phyloP scores from a whole-genome alignment of 2,113 vertebrate species.

The Numenius arquata region DNA sequence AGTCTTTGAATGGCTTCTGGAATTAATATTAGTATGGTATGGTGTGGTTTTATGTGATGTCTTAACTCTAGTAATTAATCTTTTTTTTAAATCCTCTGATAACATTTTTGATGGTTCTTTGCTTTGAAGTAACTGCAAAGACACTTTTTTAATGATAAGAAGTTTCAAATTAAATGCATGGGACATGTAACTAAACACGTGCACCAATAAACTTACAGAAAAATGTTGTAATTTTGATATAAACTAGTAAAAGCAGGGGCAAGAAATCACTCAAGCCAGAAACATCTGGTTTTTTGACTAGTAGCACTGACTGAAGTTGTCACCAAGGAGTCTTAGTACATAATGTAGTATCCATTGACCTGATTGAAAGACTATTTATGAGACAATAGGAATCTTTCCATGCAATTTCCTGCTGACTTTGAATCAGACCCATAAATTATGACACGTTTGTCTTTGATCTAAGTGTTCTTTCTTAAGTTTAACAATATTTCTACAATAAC shows the following conservation, averaged over 20 bases:
- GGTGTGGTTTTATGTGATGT: background rate
- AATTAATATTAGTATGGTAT: background rate
- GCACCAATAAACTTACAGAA: background rate
- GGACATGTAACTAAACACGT: background rate
- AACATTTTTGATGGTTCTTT: background rate
- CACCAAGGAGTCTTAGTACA: background rate
- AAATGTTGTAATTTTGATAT: background rate
- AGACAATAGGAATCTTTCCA: background rate
- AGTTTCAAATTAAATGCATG: background rate
- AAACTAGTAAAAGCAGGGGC: background rate
- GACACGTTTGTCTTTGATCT: background rate
- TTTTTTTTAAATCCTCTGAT: slow-evolving; percentile 9
- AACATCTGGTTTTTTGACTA: background rate
- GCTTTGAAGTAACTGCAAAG: background rate
- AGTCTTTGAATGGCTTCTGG: background rate
- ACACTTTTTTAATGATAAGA: background rate
- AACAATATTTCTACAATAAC: background rate
- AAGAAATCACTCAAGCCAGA: background rate
- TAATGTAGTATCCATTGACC: accelerated
- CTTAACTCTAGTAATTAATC: background rate
- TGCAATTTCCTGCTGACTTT: background rate
- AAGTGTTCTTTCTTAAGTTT: background rate
- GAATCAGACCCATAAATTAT: background rate
- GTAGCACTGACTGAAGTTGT: background rate
- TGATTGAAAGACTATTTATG: background rate